These are phyloP conservation scores for Phengaris arion DNA, from an alignment of 2,888 invertebrate species.

Conservation along the genomic window DNA sequence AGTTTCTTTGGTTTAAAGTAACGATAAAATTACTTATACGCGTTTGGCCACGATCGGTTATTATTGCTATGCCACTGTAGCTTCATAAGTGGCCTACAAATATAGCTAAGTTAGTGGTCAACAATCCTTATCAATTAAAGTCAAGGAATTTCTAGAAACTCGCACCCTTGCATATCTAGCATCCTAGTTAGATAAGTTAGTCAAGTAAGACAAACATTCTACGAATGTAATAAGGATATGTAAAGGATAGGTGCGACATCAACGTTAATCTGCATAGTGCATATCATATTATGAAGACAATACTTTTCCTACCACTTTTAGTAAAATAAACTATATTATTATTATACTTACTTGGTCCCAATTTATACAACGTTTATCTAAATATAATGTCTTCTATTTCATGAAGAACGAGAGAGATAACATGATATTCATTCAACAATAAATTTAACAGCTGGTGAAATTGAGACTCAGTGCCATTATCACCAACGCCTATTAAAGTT, in stretches of 20 bases:
- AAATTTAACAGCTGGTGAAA: no score
- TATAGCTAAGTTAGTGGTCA: background rate
- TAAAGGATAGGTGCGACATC: background rate
- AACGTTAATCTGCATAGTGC: background rate
- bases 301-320: no score
- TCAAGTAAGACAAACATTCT: background rate
- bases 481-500: no score
- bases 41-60: background rate
- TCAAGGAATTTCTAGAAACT: slow-evolving; percentile 14
- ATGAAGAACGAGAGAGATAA: no score
- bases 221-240: slow-evolving; percentile 4
- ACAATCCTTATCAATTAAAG: background rate
- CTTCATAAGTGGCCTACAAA: background rate
- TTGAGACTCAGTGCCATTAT: no score
- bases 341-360: no score
- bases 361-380: no score
- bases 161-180: background rate
- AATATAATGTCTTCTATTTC: no score
- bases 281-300: background rate
- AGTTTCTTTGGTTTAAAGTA: no score
- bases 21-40: no score
- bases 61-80: background rate
- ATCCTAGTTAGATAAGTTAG: background rate
- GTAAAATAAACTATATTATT: no score
- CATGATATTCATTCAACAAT: no score